Base-by-base conservation (phyloP, 2,113 vertebrate genomes). In the Climacteris rufus region DNA sequence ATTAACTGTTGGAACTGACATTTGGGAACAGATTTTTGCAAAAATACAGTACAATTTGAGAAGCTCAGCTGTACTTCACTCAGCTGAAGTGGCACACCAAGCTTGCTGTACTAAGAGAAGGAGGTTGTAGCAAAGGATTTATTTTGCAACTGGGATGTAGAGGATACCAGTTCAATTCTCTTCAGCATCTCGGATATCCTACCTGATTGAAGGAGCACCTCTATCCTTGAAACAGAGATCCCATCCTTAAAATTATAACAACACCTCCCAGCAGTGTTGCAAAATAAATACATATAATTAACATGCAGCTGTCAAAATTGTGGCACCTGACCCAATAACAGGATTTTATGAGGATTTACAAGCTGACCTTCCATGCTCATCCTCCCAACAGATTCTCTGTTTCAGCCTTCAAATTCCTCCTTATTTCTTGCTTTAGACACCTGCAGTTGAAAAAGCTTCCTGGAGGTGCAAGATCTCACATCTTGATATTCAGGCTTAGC, bases 1-100 rank as follows among this genome's bases (percentile, higher is more conserved):
- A 94, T 94, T 93, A 72, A 71, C 76, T 83, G 53, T 64, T 77
- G 68, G 35, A 47, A 60, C 79, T 96, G 79, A 90, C 79, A 83
- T 95, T 95, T 93, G 71, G 75, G 68, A 93, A 87, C 75, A 95
- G 31, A 92, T 95, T 93, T 72, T 44, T 78, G 40, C 37, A 78
- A 83, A 94, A 92, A 40, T 11, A 21, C 12, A 25, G 45, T 25
- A 64, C 49, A 15, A 3, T 33, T 77, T 20, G 52, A 54, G 72
- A 59, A 84, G 54, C 7, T 93, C 50, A 79, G 44, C 39, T 85
- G 28, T 72, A 59, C 49, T 90, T 85, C 23, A 25, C 74, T 53
- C 42, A 80, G 78, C 7, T 83, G 28, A 83, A 93, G 37, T 37
- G 50, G 39, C 39, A 56, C 28, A 78, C 16, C 37, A 79, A 87